A percentile compares a stretch with the other conserved stretches of the same genome.
Evolutionary conservation across 2,888 invertebrate genomes (phyloP).

Genomic region (Argyresthia goedartella): DNA sequence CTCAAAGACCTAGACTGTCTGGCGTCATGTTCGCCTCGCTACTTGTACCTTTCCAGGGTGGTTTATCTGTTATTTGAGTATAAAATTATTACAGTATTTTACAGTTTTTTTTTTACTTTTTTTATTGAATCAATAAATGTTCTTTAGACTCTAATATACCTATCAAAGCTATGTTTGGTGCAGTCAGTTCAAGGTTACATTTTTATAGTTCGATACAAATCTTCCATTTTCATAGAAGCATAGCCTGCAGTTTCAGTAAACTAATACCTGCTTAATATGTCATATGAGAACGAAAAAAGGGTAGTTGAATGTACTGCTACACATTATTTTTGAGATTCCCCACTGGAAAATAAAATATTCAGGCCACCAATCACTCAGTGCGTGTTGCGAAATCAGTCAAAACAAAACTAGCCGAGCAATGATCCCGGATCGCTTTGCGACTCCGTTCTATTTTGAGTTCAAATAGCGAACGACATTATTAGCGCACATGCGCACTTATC

Average conservation of each 20-base stretch:
- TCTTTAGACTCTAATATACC: no score
- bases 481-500: constrained; percentile 14
- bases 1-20: constrained; percentile 24
- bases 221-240: no score
- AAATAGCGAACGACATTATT: constrained; percentile 21
- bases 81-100: not conserved
- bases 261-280: no score
- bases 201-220: no score
- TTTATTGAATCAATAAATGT: no score
- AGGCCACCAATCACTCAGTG: constrained; percentile 26
- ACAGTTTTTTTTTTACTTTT: not conserved
- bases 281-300: no score
- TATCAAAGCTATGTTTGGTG: no score
- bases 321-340: not conserved
- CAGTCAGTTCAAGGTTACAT: no score
- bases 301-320: no score
- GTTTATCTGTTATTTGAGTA: constrained; percentile 1
- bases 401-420: constrained; percentile 23
- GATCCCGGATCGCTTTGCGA: constrained; percentile 31
- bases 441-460: constrained; percentile 33
- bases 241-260: no score
- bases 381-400: constrained; percentile 24
- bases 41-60: not conserved
- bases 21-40: constrained; percentile 14
- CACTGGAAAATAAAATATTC: constrained; percentile 19